phyloP scores from a whole-genome alignment of 2,113 vertebrate species.

The Embiotoca jacksoni region DNA sequence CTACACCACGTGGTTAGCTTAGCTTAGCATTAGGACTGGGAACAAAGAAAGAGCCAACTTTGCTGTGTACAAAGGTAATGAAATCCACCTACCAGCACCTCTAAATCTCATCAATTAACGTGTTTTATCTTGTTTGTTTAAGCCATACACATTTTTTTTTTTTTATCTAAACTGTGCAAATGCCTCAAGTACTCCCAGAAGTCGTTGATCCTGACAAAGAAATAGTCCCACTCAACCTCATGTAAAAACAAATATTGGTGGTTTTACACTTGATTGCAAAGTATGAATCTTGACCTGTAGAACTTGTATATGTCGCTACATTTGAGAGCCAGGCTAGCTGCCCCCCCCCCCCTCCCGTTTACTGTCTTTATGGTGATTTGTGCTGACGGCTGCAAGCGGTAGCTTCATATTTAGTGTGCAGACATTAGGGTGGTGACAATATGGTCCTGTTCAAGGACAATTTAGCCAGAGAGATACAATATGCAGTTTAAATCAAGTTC shows the following conservation, averaged over 20 bases:
- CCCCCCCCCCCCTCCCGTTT: no score
- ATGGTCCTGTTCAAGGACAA: background rate
- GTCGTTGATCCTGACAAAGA: background rate
- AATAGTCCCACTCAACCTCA: no score
- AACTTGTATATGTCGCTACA: no score
- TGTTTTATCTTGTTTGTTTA: background rate
- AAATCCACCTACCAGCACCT: no score
- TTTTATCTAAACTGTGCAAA: constrained; percentile 3
- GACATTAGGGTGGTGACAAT: background rate
- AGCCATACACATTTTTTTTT: background rate
- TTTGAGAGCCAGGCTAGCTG: background rate
- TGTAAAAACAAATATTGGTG: no score
- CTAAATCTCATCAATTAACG: no score
- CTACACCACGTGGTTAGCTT: background rate
- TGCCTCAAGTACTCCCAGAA: background rate
- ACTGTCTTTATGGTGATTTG: background rate
- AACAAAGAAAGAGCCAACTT: background rate
- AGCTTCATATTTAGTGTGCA: background rate
- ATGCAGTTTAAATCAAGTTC: constrained; percentile 22
- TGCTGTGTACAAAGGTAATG: background rate
- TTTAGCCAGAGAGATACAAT: background rate
- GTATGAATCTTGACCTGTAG: no score
- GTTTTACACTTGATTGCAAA: no score
- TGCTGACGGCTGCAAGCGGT: background rate
- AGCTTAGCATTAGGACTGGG: constrained; percentile 10